These are phyloP conservation scores for Protosalanx chinensis DNA, from an alignment of 2,797 vertebrate species.

Conservation along the genomic window DNA sequence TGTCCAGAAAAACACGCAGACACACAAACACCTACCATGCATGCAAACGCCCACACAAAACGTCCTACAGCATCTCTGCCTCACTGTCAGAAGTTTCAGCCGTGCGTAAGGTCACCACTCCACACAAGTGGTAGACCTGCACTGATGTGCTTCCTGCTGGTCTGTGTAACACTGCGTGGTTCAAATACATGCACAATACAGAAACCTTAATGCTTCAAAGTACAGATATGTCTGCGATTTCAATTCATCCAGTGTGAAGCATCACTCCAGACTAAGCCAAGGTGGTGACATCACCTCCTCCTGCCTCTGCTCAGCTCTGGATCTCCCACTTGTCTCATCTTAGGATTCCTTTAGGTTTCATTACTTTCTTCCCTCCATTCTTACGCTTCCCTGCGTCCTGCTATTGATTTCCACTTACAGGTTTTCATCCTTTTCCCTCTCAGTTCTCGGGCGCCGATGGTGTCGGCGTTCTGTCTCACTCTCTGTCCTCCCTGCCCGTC, in stretches of 20 bases:
- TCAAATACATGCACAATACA: neutral
- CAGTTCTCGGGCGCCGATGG: conserved; percentile 71
- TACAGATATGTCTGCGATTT: neutral
- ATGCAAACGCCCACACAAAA: neutral
- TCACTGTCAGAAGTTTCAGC: neutral
- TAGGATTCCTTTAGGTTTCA: neutral
- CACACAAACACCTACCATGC: neutral
- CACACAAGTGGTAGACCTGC: neutral
- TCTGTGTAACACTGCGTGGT: too few species aligned
- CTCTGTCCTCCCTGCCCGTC: conserved; percentile 59
- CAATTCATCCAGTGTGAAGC: neutral
- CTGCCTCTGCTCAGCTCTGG: neutral
- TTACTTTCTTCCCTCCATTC: conserved; percentile 40
- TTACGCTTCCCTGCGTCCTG: conserved; percentile 73
- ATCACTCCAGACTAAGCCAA: neutral
- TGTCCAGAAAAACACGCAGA: conserved; percentile 35
- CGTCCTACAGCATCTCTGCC: conserved; percentile 33
- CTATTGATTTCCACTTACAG: conserved; percentile 83
- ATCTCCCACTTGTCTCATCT: neutral
- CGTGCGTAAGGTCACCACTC: neutral
- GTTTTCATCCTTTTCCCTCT: conserved; percentile 80
- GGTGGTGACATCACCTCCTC: neutral
- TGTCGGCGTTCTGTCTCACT: conserved; percentile 44
- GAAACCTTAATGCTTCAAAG: neutral
- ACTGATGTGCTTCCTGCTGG: too few species aligned